Base-by-base conservation (phyloP, 2,888 invertebrate genomes). In the Autographa gamma region DNA sequence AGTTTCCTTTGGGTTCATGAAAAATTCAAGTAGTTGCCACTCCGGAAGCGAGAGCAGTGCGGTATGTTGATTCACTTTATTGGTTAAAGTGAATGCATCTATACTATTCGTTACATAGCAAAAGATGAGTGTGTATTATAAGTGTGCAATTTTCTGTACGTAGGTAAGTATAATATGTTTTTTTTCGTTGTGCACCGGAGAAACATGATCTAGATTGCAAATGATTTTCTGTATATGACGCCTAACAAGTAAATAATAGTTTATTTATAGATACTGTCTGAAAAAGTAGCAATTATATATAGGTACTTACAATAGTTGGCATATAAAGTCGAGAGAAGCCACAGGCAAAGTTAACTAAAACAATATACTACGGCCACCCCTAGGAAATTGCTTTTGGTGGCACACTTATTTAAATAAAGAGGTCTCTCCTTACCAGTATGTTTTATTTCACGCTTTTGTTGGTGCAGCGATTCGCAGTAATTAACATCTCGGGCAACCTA, bases 1-100 rank as follows among this genome's bases (percentile, higher is more conserved):
- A 77, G 54, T 60, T 77, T 67, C 64, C 43, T 34, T 61, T 58
- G 8, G 31, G n/a, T 48, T 79, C 69, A 69, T 76, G 56, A 74
- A 76, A 65, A 56, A 74, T 76, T 76, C 65, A 79, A 34, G 34
- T 65, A 58, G 48, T 25, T 19, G 48, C 59, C 54, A n/a, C 54
- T 19, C 75, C 56, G 79, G 56, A 38, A 63, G 74, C 18, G 14
- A 25, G 56, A 58, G 25, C 60, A n/a, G 60, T 48, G 56, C 52
- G 9, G 65, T 64, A 52, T 52, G 48, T 62, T 31, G n/a, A 13
- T 25, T 32, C 8, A 32, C 31, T 52, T 48, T 52, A n/a, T 48
- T 25, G 43, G 18, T 43, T 4, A n/a, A 58, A 14, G 25, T 58
- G 25, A 31, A 58, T 31, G 32, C 31, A 32, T 58, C 31, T 58